Base-by-base conservation (phyloP, 2,888 invertebrate genomes). In the Idaea straminata region DNA sequence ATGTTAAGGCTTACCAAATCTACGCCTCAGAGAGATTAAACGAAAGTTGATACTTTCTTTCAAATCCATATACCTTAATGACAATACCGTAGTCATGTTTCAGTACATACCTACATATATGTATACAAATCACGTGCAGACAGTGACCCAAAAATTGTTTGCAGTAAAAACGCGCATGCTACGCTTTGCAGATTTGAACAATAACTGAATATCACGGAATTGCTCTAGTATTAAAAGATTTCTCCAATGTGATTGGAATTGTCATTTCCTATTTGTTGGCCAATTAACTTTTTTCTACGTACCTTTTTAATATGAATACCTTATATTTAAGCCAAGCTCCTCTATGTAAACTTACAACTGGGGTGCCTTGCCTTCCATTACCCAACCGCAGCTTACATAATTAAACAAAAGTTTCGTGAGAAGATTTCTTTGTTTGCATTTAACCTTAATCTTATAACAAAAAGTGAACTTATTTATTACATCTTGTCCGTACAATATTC, bases 71-170 rank as follows among this genome's bases (percentile, higher is more conserved):
- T 47, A 47, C 47, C 47, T 77, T 81, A 80, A 79, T 80, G 75
- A 74, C 76, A 71, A 74, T 75, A 69, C 69, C 76, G 71, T 76
- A 76, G 74, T 80, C 76, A 74, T 76, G 80, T 79, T 81, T 80
- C 72, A 72, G 73, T 70, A 70, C 76, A 74, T 79, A 25, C 25
- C 1, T n/a, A n/a, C n/a, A n/a, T n/a, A n/a, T n/a, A n/a, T n/a
- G n/a, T 25, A 86, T 80, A 72, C 85, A 73, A 80, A 84, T 82
- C 90, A 90, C 88, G 88, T 87, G 82, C 81, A 69, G 65, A 66
- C 73, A 68, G 71, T 81, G 84, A 83, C 84, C 85, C 78, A 72
- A 82, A 85, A 25, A 82, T 77, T 73, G 74, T 73, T 69, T 72
- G 73, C 70, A 70, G 65, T 72, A 69, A 75, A 74, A 76, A 77